Base-by-base conservation (phyloP, 2,797 vertebrate genomes). In the Lagorchestes hirsutus region DNA sequence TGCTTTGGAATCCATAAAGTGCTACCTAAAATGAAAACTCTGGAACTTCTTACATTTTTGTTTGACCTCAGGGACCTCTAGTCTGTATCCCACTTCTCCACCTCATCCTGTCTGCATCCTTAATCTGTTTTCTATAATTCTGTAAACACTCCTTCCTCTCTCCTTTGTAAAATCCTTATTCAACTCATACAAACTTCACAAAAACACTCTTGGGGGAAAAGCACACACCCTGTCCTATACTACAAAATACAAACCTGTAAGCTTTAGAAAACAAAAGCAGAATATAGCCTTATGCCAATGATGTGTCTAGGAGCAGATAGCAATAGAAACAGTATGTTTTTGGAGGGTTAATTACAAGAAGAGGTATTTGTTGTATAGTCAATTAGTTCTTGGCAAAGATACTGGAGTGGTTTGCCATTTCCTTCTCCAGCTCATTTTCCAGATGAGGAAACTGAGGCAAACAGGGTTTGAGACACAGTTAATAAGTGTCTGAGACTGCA, bases 11-110 rank as follows among this genome's bases (percentile, higher is more conserved):
- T 50, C 18, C 40, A 50, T 87, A 87, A 46, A 87, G 9, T 0
- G 3, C 40, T 87, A 50, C 94, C 55, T n/a, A 11, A 82, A 95
- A 52, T 95, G 9, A 87, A 22, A 87, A 91, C 93, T 96, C 74
- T 91, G 55, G 28, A 82, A 87, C 55, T 91, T 90, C n/a, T 0
- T 29, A 16, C 87, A 18, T 92, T 94, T 58, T 57, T 40, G 90
- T 6, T 67, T 31, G n/a, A 55, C 40, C n/a, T 95, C 82, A 40
- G 91, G 67, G 46, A 24, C 22, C 34, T 40, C n/a, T 74, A n/a
- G 24, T 91, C 91, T 97, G 14, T 62, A 59, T 6, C 14, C 67
- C 54, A 55, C 62, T 34, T 97, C n/a, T 82, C 91, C 4, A n/a
- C 46, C 52, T 93, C 52, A 90, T 55, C 55, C n/a, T 57, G 34